Evolutionary conservation across 2,888 invertebrate species (phyloP).

Genomic region (Eilema caniola): DNA sequence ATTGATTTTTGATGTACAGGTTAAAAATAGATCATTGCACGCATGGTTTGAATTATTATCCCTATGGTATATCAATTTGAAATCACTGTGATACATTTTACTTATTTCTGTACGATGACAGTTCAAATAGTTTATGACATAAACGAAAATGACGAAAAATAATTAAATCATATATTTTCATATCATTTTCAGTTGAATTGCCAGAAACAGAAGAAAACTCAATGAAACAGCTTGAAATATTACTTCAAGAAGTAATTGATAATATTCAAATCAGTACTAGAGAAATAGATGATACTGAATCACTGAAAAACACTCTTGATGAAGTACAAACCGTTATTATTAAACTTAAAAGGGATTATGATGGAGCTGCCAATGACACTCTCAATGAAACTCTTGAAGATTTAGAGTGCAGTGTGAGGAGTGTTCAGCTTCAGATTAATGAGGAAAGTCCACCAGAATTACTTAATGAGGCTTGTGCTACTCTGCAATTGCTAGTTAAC

Average conservation of each 20-base stretch:
- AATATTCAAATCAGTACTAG: constrained; percentile 59
- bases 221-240: constrained; percentile 62
- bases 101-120: no score
- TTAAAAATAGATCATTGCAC: no score
- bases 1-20: no score
- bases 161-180: neutral
- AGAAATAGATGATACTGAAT: constrained; percentile 63
- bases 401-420: constrained; percentile 84
- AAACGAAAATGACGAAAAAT: no score
- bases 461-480: constrained; percentile 78
- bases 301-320: constrained; percentile 72
- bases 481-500: constrained; percentile 71
- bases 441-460: constrained; percentile 76
- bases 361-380: constrained; percentile 69
- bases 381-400: constrained; percentile 83
- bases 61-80: no score
- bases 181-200: constrained; percentile 48
- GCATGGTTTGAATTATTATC: no score
- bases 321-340: constrained; percentile 82
- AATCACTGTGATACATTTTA: no score
- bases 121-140: no score
- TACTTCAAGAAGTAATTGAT: constrained; percentile 71
- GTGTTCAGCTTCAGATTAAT: constrained; percentile 80
- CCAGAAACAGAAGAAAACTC: constrained; percentile 55
- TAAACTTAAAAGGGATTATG: constrained; percentile 77